Base-by-base conservation (phyloP, 2,113 vertebrate genomes). In the Panthera uncia region DNA sequence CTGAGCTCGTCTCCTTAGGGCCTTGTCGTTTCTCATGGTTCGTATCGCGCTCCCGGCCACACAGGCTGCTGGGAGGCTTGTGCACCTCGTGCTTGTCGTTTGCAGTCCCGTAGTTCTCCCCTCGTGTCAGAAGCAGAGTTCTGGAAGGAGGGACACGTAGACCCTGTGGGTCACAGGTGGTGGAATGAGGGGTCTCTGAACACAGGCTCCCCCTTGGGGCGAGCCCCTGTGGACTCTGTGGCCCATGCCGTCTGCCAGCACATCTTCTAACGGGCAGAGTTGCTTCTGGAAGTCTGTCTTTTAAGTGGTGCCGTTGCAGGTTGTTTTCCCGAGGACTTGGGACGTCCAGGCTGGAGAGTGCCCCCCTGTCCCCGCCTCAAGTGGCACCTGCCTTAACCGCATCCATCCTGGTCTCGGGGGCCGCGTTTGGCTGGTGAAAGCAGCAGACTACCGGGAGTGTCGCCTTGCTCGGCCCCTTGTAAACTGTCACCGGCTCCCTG, bases 11-110 rank as follows among this genome's bases (percentile, higher is more conserved):
- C 81, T 80, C 31, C 86, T 38, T 21, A 11, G 25, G 13, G 48
- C 55, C 57, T 55, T 63, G 4, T 41, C 15, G 0, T 38, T 27
- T 13, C 76, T 45, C 78, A 1, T 16, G n/a, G 1, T 86, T 38
- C 5, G 27, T 31, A 1, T 25, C 8, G 15, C 16, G 3, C 79
- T 82, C 9, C 31, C 0, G 0, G 31, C 71, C 19, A 1, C 27
- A 11, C 3, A 12, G 50, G 50, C 31, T 7, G 33, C 48, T 0
- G 25, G 1, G 25, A 7, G 15, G 1, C n/a, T 13, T 0, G 1
- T 86, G 57, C n/a, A 1, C 41, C 27, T 68, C 5, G 5, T 31
- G 33, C 45, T 21, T 13, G 63, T 61, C 52, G 6, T 82, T 38
- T 8, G 10, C 74, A 1, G 2, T 76, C 83, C 10, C 6, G 1